phyloP scores from a whole-genome alignment of 1,140 invertebrate species.

The Chrysopa pallens region DNA sequence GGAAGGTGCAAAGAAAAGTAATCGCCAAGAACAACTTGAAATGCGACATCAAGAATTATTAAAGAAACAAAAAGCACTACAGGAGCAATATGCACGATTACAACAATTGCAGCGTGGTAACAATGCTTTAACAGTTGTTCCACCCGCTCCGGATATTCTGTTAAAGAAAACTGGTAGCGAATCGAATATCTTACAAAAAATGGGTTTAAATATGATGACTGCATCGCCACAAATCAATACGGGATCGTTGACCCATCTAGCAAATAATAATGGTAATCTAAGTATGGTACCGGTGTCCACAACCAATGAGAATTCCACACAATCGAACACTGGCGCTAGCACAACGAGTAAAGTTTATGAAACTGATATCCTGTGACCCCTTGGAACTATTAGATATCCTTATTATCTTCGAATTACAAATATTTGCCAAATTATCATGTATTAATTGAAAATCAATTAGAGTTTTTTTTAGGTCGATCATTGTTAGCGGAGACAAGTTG shows the following conservation, averaged over 20 bases:
- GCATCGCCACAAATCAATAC: constrained; percentile 27
- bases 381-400: no score
- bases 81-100: constrained; percentile 73
- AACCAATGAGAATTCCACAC: constrained; percentile 16
- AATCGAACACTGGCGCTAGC: constrained; percentile 8
- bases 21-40: constrained; percentile 57
- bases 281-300: constrained; percentile 7
- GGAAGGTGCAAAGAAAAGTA: constrained; percentile 35
- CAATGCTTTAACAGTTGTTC: constrained; percentile 28
- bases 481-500: no score
- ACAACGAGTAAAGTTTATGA: constrained; percentile 65
- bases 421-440: no score
- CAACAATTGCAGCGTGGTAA: constrained; percentile 68
- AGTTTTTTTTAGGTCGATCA: no score
- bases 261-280: constrained; percentile 16
- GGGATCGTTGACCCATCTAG: constrained; percentile 41
- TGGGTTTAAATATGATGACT: constrained; percentile 48
- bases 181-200: constrained; percentile 69
- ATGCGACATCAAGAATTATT: constrained; percentile 71
- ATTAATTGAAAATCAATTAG: no score
- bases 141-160: constrained; percentile 37
- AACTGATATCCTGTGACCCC: constrained; percentile 69
- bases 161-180: constrained; percentile 81
- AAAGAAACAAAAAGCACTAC: constrained; percentile 66
- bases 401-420: no score